Evolutionary conservation across 2,888 invertebrate genomes (phyloP).

Genomic region (Julus scandinavius): DNA sequence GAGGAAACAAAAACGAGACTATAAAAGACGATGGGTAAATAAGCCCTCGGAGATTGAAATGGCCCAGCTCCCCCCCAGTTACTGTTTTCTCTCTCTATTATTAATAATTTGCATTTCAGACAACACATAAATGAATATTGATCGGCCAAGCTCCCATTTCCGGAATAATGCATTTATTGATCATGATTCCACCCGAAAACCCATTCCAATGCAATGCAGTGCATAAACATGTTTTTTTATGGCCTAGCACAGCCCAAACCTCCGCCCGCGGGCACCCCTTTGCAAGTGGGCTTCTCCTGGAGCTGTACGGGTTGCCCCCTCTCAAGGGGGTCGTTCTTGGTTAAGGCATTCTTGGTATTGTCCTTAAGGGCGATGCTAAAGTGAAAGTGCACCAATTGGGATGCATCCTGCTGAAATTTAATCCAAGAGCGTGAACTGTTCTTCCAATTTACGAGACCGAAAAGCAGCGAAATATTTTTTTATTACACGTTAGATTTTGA

Average conservation of each 20-base stretch:
- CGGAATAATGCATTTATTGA: constrained; percentile 43
- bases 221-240: constrained; percentile 39
- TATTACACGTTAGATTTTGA: too few species aligned
- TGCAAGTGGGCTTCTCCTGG: neutral
- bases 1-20: neutral
- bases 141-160: constrained; percentile 30
- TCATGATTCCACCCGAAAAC: constrained; percentile 25
- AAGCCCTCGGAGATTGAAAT: constrained; percentile 24
- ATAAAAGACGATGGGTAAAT: constrained; percentile 1
- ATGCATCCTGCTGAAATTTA: too few species aligned
- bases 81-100: constrained; percentile 43
- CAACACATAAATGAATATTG: constrained; percentile 45
- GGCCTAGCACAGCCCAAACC: neutral
- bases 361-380: too few species aligned
- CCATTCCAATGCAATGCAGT: constrained; percentile 15
- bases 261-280: neutral
- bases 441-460: too few species aligned
- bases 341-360: too few species aligned
- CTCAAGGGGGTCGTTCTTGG: too few species aligned
- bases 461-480: too few species aligned
- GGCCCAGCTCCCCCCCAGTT: constrained; percentile 1
- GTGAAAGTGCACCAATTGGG: too few species aligned
- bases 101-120: constrained; percentile 46
- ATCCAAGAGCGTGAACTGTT: too few species aligned
- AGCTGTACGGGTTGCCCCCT: neutral